These are phyloP conservation scores for Paramisgurnus dabryanus DNA, from an alignment of 2,113 vertebrate genomes.

Conservation along the genomic window DNA sequence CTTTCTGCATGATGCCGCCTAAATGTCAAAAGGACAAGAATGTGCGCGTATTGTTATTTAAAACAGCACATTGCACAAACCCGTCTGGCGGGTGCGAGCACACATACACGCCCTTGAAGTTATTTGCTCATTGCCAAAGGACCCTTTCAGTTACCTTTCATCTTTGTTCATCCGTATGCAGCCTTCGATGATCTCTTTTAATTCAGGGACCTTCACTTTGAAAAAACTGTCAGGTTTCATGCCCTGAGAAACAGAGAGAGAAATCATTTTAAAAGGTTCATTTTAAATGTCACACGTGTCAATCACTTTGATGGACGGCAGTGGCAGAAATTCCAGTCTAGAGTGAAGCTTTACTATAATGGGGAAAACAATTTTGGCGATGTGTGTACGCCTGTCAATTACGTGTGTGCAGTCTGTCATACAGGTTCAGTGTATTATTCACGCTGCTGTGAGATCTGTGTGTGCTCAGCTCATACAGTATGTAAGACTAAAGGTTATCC, in stretches of 20 bases:
- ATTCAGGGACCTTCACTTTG: slow-evolving; percentile 95
- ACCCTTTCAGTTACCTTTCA: slow-evolving; percentile 77
- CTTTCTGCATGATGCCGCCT: background rate
- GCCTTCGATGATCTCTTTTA: slow-evolving; percentile 98
- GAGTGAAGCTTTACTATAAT: background rate
- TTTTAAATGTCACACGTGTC: background rate
- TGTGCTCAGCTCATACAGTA: too few species aligned
- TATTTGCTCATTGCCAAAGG: background rate
- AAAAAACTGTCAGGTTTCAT: slow-evolving; percentile 97
- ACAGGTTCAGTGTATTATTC: too few species aligned
- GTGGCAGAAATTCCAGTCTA: background rate
- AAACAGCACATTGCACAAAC: slow-evolving; percentile 26
- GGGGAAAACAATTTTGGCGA: background rate
- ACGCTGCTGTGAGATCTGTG: too few species aligned
- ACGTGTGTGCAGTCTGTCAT: too few species aligned
- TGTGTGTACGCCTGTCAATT: background rate
- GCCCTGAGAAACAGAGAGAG: slow-evolving; percentile 73
- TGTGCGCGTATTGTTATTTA: slow-evolving; percentile 13
- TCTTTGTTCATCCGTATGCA: slow-evolving; percentile 96
- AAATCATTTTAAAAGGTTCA: background rate
- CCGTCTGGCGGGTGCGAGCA: slow-evolving; percentile 1
- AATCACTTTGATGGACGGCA: background rate
- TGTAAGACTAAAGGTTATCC: too few species aligned
- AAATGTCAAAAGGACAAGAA: slow-evolving; percentile 12
- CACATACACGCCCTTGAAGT: slow-evolving; percentile 25